Evolutionary conservation across 2,797 vertebrate genomes (phyloP).

Genomic region (Darevskia mixta): DNA sequence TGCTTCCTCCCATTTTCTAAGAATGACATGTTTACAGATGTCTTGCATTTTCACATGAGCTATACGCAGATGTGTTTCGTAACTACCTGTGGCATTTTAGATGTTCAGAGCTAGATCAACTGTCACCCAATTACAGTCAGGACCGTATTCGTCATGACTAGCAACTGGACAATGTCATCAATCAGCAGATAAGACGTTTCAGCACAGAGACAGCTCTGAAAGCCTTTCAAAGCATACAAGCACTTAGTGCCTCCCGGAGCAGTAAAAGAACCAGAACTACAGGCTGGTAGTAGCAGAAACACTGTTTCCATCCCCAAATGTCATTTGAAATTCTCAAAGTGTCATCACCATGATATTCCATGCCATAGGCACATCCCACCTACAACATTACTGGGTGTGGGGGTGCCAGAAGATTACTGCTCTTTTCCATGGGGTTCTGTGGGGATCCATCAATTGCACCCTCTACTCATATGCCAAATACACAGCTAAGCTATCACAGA

Average conservation of each 20-base stretch:
- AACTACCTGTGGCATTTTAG: slow-evolving; percentile 69
- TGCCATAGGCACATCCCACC: slow-evolving; percentile 63
- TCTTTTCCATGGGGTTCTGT: neutral
- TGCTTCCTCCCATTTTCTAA: neutral
- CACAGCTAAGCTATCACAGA: neutral
- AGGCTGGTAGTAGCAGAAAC: slow-evolving; percentile 74
- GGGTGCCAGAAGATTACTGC: neutral
- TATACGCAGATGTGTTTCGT: slow-evolving; percentile 11
- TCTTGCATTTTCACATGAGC: neutral
- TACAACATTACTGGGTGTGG: neutral
- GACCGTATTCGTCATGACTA: slow-evolving; percentile 44
- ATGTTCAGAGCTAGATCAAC: slow-evolving; percentile 41
- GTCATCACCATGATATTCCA: slow-evolving; percentile 54
- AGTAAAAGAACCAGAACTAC: slow-evolving; percentile 73
- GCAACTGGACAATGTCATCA: slow-evolving; percentile 50
- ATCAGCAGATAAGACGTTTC: slow-evolving; percentile 51
- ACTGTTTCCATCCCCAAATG: slow-evolving; percentile 68
- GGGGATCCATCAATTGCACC: neutral
- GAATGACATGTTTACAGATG: slow-evolving; percentile 3
- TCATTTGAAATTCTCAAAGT: slow-evolving; percentile 67
- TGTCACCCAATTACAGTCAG: slow-evolving; percentile 59
- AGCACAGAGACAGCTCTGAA: slow-evolving; percentile 55
- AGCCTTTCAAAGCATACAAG: slow-evolving; percentile 53
- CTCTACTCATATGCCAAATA: neutral
- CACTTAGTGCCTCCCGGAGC: slow-evolving; percentile 48